phyloP scores from a whole-genome alignment of 2,888 invertebrate species.

The Pogonocherus hispidulus region DNA sequence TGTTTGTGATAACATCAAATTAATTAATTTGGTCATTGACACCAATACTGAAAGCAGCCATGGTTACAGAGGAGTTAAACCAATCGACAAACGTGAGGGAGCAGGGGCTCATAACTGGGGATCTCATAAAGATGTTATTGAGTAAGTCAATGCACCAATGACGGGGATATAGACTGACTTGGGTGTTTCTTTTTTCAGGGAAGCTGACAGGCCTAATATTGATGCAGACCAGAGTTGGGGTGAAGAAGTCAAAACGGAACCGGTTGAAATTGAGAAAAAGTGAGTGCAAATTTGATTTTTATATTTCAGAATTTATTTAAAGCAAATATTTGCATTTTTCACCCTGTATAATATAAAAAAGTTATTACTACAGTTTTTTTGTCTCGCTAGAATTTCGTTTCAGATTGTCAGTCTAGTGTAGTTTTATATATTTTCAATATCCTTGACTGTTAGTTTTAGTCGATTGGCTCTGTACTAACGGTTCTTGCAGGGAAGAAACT shows the following conservation, averaged over 20 bases:
- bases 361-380: too few relatives aligned
- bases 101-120: constrained; percentile 98
- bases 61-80: constrained; percentile 85
- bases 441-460: constrained; percentile 7
- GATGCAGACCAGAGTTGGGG: constrained; percentile 64
- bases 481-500: constrained; percentile 59
- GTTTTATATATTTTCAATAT: constrained; percentile 15
- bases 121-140: constrained; percentile 91
- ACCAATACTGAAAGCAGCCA: constrained; percentile 69
- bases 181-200: constrained; percentile 57
- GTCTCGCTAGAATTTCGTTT: too few relatives aligned
- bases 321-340: too few relatives aligned
- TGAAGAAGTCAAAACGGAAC: constrained; percentile 71
- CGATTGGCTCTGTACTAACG: too few relatives aligned
- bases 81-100: constrained; percentile 94
- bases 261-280: constrained; percentile 55
- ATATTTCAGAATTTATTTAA: too few relatives aligned
- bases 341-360: too few relatives aligned
- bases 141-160: constrained; percentile 69
- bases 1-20: constrained; percentile 33
- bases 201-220: constrained; percentile 61
- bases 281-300: constrained; percentile 30
- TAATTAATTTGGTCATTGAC: constrained; percentile 51
- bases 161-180: not conserved
- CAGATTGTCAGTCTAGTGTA: too few relatives aligned